Evolutionary conservation across 2,888 invertebrate genomes (phyloP), one percentile per base, ranked within the genome.

Genomic region (Thereva nobilitata): DNA sequence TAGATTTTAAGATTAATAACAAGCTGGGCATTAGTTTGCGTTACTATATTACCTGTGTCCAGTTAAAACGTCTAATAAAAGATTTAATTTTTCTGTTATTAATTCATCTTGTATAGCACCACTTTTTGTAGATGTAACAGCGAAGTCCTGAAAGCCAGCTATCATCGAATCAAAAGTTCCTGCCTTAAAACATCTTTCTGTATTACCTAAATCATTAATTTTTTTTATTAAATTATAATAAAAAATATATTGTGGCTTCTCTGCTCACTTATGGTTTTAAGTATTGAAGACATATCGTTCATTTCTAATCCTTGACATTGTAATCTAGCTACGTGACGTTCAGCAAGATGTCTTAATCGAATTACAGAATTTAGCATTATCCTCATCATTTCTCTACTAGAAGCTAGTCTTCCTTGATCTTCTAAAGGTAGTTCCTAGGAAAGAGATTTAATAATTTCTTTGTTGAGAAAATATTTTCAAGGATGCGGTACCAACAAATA

Each of bases 331-430:
- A 71, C 70, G 55, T 74, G 73, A 53, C 72, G 72, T 44, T 72
- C 72, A 12, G 72, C 52, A 2, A 74, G 53, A 9, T 70, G 64
- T 63, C 73, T 74, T 37, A 74, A 67, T 56, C 71, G 66, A 49
- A 69, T 71, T 44, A 73, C 67, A 57, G 70, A 71, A 69, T 72
- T 73, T 49, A 74, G 47, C 71, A 74, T 72, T 35, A 64, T 69
- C 53, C 71, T 66, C 72, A 74, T 73, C 56, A 71, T 72, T 68
- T 74, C 73, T 52, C 73, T 68, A 42, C 72, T 74, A 5, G 71
- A 70, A 5, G 72, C 72, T 10, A 74, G 52, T 50, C 72, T 66
- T 4, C 73, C 74, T 69, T 73, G 72, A 10, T 74, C 73, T 44
- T 72, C 72, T n/a, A 74, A 50, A 9, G 73, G 72, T 7, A 72